Conservation (phyloP, 1,140 invertebrate genomes). For the Trypoxylus dichotomus region DNA sequence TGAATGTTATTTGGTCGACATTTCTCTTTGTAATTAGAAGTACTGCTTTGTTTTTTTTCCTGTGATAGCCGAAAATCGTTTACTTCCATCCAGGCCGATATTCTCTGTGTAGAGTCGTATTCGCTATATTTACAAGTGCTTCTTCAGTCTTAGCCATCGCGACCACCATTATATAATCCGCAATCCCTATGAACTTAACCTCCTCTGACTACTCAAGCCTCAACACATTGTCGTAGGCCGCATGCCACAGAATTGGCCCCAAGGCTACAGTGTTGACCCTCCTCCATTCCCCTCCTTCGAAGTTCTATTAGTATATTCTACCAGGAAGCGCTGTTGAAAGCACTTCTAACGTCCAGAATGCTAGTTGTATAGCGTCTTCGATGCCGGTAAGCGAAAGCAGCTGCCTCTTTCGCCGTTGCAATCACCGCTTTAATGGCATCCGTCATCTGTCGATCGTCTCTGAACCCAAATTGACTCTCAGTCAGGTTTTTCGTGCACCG, state of each 20-base stretch:
- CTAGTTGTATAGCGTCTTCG: neutral
- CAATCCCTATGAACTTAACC: slow-evolving; percentile 36
- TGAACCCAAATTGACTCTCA: neutral
- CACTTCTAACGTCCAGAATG: neutral
- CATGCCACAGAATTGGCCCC: slow-evolving; percentile 46
- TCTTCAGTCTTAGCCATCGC: slow-evolving; percentile 33
- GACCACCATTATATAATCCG: slow-evolving; percentile 44
- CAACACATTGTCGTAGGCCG: slow-evolving; percentile 42
- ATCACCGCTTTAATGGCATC: neutral
- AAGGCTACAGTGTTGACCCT: slow-evolving; percentile 5
- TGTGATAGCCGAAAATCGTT: slow-evolving; percentile 36
- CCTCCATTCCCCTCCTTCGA: neutral
- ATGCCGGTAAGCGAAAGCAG: neutral
- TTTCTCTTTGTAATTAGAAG: neutral
- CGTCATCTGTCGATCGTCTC: neutral
- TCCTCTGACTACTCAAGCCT: slow-evolving; percentile 38
- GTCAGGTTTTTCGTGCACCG: neutral
- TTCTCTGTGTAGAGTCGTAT: no score
- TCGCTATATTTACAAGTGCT: slow-evolving; percentile 26
- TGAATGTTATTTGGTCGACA: neutral
- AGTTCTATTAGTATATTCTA: neutral
- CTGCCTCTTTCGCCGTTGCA: neutral
- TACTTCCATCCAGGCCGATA: no score
- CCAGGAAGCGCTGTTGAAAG: neutral
- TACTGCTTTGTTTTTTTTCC: slow-evolving; percentile 37